phyloP scores from a whole-genome alignment of 2,888 invertebrate genomes.

The Celastrina argiolus region DNA sequence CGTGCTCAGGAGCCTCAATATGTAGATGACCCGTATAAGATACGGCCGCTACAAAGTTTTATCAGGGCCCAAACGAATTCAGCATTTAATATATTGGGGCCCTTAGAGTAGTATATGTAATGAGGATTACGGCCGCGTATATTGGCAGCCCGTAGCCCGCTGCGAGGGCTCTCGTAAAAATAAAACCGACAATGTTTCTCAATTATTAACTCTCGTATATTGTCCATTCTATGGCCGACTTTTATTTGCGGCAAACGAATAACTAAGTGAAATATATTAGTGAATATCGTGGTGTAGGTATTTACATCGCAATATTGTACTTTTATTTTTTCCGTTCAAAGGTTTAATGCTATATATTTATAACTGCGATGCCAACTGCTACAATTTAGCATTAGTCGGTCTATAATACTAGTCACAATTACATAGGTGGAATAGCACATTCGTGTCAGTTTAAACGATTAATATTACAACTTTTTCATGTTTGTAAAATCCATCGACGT shows the following conservation, averaged over 20 bases:
- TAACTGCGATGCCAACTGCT: too few species aligned
- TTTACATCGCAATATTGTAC: not conserved
- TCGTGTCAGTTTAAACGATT: too few species aligned
- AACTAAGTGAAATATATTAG: slow-evolving; percentile 20
- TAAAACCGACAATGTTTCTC: slow-evolving; percentile 43
- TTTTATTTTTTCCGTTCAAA: not conserved
- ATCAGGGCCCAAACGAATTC: slow-evolving; percentile 25
- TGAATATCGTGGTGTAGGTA: slow-evolving; percentile 1
- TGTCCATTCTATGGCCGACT: slow-evolving; percentile 19
- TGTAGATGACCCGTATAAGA: slow-evolving; percentile 22
- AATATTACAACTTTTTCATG: too few species aligned
- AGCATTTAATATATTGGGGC: slow-evolving; percentile 24
- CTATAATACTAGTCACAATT: too few species aligned
- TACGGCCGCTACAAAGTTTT: slow-evolving; percentile 23
- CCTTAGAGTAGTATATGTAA: slow-evolving; percentile 23
- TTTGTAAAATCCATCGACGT: too few species aligned
- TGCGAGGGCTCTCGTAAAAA: slow-evolving; percentile 31
- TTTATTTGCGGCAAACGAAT: slow-evolving; percentile 19
- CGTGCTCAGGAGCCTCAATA: slow-evolving; percentile 21
- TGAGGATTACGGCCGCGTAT: slow-evolving; percentile 31
- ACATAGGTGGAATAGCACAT: too few species aligned
- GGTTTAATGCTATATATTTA: not conserved
- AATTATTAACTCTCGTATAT: slow-evolving; percentile 43
- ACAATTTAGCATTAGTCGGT: too few species aligned
- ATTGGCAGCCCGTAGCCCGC: slow-evolving; percentile 31